Base-by-base conservation (phyloP, 2,797 vertebrate species). In the Bryconaethiops microstoma region DNA sequence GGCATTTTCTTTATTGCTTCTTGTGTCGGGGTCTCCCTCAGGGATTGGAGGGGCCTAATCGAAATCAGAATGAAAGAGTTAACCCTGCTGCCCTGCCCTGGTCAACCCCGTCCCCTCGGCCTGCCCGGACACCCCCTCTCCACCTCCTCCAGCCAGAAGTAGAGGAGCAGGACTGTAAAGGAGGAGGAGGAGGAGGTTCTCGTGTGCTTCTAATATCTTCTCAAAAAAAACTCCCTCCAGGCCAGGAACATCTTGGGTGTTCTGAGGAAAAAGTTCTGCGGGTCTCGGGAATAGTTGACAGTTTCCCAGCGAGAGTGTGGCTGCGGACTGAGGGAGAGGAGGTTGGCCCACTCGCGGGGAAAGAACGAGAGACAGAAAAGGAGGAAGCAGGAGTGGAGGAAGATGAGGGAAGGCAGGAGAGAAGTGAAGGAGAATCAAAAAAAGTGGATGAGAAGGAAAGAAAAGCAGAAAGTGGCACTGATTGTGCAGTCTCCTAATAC, bases 281-380 rank as follows among this genome's bases (percentile, higher is more conserved):
- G 94, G 93, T 94, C 92, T 77, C 55, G 29, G 95, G 95, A 96
- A 94, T 95, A 94, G 94, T 92, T 93, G 95, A 93, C 89, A 83
- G 93, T 93, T 96, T 96, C 95, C 95, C 91, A 90, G 76, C 59
- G 59, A 48, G 75, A 77, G 75, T 75, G 71, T 85, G 83, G 79
- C 78, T 75, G 77, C 80, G 81, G 76, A 65, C 63, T 19, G 35
- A 35, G 40, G 70, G 78, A 89, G 74, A 82, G 29, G 55, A 52
- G 57, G 40, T 68, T 78, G 76, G 76, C 39, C 55, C 2, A 45
- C 59, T 19, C 6, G 40, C 78, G 45, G 64, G 74, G 50, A 63
- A 75, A n/a, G 54, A 74, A 55, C 50, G 54, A 50, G 55, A 50
- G 55, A 57, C 16, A 80, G 52, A 62, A 73, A 23, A 35, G 40